These are phyloP conservation scores for Scotopteryx bipunctaria DNA, from an alignment of 2,888 invertebrate genomes.

Conservation along the genomic window DNA sequence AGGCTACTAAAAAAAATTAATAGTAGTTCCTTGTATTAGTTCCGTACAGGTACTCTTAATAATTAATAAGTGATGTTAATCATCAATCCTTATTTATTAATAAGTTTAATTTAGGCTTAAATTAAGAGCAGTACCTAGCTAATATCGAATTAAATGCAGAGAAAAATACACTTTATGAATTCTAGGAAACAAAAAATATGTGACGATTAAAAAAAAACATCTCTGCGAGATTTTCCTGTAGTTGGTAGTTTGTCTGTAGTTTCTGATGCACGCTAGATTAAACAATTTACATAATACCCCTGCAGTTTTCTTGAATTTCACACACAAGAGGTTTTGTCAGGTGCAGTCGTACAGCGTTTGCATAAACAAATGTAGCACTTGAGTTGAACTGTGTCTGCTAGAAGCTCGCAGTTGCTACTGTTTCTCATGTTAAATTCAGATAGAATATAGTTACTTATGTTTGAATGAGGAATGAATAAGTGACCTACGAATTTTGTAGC, in stretches of 20 bases:
- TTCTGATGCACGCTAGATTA: conserved; percentile 31
- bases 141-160: too few species aligned
- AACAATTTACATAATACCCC: conserved; percentile 38
- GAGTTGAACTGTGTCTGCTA: conserved; percentile 18
- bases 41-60: too few species aligned
- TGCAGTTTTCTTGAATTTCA: conserved; percentile 33
- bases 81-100: too few species aligned
- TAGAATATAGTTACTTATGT: background rate
- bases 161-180: background rate
- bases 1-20: too few species aligned
- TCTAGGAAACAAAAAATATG: background rate
- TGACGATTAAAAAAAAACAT: background rate
- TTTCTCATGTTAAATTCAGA: conserved; percentile 12
- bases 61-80: too few species aligned
- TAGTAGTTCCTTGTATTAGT: too few species aligned
- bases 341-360: conserved; percentile 20
- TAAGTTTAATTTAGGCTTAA: too few species aligned
- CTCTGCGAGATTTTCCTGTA: background rate
- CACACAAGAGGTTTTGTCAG: conserved; percentile 28
- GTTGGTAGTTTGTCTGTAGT: conserved; percentile 17
- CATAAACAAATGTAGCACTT: conserved; percentile 23
- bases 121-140: too few species aligned
- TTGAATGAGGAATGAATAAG: background rate
- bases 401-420: conserved; percentile 7
- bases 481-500: background rate